Conservation (phyloP, 92 coral and sea anemone species). For the Porites cylindrica region DNA sequence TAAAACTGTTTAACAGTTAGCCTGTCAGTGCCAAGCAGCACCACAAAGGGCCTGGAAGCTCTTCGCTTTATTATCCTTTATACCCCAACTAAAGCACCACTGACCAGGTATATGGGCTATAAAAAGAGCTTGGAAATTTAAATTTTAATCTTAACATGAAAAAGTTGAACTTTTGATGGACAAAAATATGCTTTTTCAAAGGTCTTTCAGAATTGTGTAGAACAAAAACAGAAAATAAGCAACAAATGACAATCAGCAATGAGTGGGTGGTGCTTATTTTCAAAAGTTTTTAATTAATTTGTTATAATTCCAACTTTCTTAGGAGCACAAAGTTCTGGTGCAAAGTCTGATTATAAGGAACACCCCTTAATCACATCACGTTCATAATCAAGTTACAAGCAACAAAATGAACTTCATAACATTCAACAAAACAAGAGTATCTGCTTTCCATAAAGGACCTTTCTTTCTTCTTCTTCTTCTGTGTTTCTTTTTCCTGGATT, state of each 20-base stretch:
- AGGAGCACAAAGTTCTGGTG: no score
- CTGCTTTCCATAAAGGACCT: constrained; percentile 1
- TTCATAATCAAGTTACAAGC: constrained; percentile 13
- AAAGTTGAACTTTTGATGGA: constrained; percentile 12
- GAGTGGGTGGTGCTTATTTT: no score
- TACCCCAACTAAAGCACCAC: constrained; percentile 9
- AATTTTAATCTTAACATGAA: constrained; percentile 9
- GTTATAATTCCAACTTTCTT: no score
- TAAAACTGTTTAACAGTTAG: not conserved
- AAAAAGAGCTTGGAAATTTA: constrained; percentile 4
- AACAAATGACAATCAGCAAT: no score
- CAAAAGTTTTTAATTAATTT: no score
- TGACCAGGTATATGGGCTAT: constrained; percentile 11
- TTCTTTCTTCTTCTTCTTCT: not conserved
- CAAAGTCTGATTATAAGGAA: no score
- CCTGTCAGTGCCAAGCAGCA: constrained; percentile 9
- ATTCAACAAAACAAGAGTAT: constrained; percentile 15
- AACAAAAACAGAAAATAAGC: no score
- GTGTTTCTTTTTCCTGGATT: not conserved
- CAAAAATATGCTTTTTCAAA: not conserved
- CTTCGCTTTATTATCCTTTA: not conserved
- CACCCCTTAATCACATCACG: not conserved
- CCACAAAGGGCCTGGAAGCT: not conserved
- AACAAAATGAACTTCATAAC: constrained; percentile 18
- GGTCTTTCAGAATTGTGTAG: no score